Evolutionary conservation across 2,797 vertebrate species (phyloP), one percentile per base, ranked within the genome.

Genomic region (Thalassophryne amazonica): DNA sequence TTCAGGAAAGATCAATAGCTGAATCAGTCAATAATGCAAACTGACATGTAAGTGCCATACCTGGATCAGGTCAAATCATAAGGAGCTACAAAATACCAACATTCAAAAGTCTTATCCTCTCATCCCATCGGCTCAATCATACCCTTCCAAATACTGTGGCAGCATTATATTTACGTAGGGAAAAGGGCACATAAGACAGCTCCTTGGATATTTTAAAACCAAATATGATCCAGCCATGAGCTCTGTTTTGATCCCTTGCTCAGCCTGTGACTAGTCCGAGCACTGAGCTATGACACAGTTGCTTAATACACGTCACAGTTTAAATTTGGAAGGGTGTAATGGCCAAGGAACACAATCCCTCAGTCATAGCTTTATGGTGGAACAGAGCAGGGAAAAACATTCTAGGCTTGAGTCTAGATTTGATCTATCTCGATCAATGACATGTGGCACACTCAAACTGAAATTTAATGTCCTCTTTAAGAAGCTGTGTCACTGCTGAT

Each of bases 281-380:
- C 31, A 25, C 51, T 46, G 45, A 54, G 32, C 54, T 48, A 57
- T 67, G 76, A 80, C 69, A 80, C 69, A 4, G 18, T 48, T 81
- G 77, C 81, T 65, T 40, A 65, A 79, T 89, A 89, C 86, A 86
- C 17, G 16, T 45, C 42, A 20, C 33, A 19, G 54, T 16, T 49
- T 59, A 54, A 65, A 51, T 49, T 36, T 38, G 20, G 10, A 36
- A 38, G 70, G 64, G 74, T 58, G 53, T 40, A 58, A 65, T 6
- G 12, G 36, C 15, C 46, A 57, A 52, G 40, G 40, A 70, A n/a
- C n/a, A n/a, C n/a, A n/a, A n/a, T n/a, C n/a, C n/a, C n/a, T n/a
- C n/a, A n/a, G n/a, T n/a, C n/a, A n/a, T n/a, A n/a, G n/a, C n/a
- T n/a, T n/a, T n/a, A n/a, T n/a, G n/a, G n/a, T n/a, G n/a, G n/a